phyloP scores from a whole-genome alignment of 2,797 vertebrate species.

The Psittacula derbiana region DNA sequence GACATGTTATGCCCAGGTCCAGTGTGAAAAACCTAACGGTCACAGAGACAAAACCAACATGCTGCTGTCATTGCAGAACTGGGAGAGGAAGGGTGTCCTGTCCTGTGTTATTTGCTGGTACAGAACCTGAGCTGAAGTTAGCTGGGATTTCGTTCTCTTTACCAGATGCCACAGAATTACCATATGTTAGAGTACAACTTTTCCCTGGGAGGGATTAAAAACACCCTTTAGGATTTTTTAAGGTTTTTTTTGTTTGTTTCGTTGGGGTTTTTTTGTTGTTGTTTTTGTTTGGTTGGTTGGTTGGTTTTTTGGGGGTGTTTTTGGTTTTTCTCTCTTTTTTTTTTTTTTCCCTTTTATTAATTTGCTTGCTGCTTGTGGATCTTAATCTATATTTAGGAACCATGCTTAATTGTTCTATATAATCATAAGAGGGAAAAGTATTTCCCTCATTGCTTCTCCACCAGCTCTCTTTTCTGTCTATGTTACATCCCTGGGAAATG shows the following conservation, averaged over 20 bases:
- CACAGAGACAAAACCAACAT: background rate
- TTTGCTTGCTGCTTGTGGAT: background rate
- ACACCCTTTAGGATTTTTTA: background rate
- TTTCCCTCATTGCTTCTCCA: background rate
- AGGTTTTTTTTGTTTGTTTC: background rate
- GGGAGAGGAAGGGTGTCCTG: background rate
- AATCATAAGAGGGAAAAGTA: background rate
- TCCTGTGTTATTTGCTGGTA: background rate
- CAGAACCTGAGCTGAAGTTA: background rate
- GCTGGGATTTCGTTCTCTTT: background rate
- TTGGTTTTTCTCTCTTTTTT: accelerated
- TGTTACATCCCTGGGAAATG: background rate
- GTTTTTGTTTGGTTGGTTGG: background rate
- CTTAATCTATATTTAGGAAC: background rate
- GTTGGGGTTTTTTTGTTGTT: background rate
- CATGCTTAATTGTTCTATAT: background rate
- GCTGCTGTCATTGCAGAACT: background rate
- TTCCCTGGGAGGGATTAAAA: background rate
- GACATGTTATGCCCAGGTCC: background rate
- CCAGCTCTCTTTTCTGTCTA: background rate
- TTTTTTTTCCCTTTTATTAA: background rate
- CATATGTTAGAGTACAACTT: background rate
- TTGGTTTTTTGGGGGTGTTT: background rate
- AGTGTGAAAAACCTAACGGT: background rate
- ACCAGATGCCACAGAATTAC: background rate